A percentile compares a stretch with the other conserved stretches of the same genome.
Conservation (phyloP, 2,113 vertebrate species). For the Cynocephalus volans region DNA sequence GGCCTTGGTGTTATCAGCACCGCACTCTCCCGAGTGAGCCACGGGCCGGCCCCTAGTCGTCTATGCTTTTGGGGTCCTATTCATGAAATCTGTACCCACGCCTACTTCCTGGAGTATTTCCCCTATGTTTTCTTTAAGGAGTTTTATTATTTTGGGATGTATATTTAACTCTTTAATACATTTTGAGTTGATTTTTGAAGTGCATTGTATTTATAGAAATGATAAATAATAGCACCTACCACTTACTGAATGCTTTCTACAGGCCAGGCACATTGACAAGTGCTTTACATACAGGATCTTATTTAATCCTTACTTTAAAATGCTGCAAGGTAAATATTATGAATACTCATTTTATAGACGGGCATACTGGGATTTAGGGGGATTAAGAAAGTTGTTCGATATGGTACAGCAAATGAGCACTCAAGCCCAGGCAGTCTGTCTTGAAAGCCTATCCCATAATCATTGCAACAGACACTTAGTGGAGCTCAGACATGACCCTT, state of each 20-base stretch:
- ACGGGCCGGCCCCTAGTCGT: too few species aligned
- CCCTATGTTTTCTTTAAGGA: too few species aligned
- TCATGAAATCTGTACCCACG: too few species aligned
- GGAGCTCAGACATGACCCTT: neutral
- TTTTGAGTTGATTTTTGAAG: too few species aligned
- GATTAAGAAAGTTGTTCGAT: neutral
- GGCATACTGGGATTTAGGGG: neutral
- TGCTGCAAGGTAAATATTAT: neutral
- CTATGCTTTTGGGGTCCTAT: too few species aligned
- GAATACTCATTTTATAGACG: neutral
- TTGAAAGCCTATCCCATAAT: neutral
- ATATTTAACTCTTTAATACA: too few species aligned
- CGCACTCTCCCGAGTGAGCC: too few species aligned
- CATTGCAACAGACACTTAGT: fast-evolving
- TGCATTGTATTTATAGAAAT: neutral
- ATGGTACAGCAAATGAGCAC: neutral
- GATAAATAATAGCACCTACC: neutral
- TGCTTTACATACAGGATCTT: neutral
- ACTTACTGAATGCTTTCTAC: neutral
- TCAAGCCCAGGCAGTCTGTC: neutral
- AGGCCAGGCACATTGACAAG: neutral
- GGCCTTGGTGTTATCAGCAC: too few species aligned
- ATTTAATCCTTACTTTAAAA: neutral
- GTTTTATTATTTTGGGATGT: too few species aligned
- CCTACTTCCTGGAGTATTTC: too few species aligned